phyloP scores from a whole-genome alignment of 2,888 invertebrate species.

The Schizaphis graminum region DNA sequence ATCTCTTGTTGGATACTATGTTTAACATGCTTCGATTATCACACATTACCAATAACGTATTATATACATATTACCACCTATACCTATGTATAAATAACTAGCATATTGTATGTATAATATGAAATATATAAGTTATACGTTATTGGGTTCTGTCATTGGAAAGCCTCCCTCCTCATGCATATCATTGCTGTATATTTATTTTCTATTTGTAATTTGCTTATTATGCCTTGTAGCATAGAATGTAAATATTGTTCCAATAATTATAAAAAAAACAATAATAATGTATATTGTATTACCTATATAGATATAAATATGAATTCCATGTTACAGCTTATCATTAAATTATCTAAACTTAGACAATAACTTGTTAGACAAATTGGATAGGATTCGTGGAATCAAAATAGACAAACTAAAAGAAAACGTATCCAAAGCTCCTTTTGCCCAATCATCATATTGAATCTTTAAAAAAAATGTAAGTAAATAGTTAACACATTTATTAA shows the following conservation, averaged over 20 bases:
- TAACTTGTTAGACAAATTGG: neutral
- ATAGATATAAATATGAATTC: neutral
- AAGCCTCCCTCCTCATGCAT: too few species aligned
- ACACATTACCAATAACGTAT: neutral
- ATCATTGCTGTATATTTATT: too few species aligned
- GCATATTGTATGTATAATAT: neutral
- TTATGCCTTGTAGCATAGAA: too few species aligned
- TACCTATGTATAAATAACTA: neutral
- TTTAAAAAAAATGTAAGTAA: neutral
- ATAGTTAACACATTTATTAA: neutral
- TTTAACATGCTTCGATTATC: too few species aligned
- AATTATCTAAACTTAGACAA: neutral
- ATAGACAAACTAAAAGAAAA: neutral
- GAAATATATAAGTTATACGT: too few species aligned
- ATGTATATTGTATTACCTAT: neutral
- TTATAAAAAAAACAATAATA: neutral
- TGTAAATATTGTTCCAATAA: too few species aligned
- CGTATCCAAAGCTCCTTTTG: neutral
- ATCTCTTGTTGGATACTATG: too few species aligned
- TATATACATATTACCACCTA: neutral
- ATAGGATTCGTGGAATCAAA: neutral
- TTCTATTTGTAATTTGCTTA: too few species aligned
- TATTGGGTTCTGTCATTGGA: too few species aligned
- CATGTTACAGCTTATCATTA: neutral
- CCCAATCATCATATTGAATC: neutral